Evolutionary conservation across 1,140 invertebrate species (phyloP).

Genomic region (Alviniconcha marisindica): DNA sequence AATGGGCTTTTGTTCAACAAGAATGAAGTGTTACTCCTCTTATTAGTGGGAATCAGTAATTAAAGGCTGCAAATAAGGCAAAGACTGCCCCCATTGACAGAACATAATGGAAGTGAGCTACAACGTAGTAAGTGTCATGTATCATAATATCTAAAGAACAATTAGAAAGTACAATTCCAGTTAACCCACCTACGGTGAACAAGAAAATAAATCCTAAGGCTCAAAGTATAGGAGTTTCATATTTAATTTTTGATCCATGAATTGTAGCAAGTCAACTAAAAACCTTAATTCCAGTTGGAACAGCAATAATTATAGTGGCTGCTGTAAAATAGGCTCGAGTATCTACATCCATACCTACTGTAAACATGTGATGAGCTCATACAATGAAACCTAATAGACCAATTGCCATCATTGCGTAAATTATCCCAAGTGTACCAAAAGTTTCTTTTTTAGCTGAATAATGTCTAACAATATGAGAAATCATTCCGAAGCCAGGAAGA

Average conservation of each 20-base stretch:
- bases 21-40: conserved; percentile 79
- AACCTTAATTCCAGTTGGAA: conserved; percentile 81
- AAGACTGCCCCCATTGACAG: conserved; percentile 80
- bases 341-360: conserved; percentile 85
- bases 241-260: conserved; percentile 76
- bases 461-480: conserved; percentile 54
- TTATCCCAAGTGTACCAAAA: conserved; percentile 63
- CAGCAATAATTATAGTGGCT: conserved; percentile 83
- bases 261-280: conserved; percentile 78
- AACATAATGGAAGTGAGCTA: conserved; percentile 85
- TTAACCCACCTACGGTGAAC: conserved; percentile 78
- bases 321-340: conserved; percentile 85
- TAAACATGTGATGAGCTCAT: conserved; percentile 76
- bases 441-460: conserved; percentile 43
- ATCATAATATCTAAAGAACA: conserved; percentile 84
- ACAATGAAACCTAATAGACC: conserved; percentile 75
- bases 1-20: conserved; percentile 64
- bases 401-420: conserved; percentile 74
- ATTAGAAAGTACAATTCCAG: conserved; percentile 82
- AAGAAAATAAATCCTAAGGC: conserved; percentile 84
- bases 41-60: conserved; percentile 83
- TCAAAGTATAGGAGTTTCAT: conserved; percentile 80
- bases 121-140: conserved; percentile 87
- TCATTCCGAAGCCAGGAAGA: conserved; percentile 77
- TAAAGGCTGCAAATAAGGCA: conserved; percentile 83